These are phyloP conservation scores for Melinopterus prodromus DNA, from an alignment of 2,888 invertebrate species.

Conservation along the genomic window DNA sequence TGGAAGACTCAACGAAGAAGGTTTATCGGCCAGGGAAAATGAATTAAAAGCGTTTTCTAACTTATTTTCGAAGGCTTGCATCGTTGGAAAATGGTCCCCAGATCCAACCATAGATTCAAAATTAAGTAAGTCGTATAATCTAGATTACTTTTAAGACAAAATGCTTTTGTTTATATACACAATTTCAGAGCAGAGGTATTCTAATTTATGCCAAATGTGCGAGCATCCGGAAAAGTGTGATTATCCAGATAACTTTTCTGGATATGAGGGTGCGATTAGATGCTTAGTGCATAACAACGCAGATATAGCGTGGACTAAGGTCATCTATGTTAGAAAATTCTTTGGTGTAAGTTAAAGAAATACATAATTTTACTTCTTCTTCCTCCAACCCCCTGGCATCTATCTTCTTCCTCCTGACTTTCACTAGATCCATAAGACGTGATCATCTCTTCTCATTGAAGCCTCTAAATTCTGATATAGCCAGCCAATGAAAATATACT, in stretches of 20 bases:
- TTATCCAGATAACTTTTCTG: constrained; percentile 85
- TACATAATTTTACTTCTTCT: background rate
- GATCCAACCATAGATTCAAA: constrained; percentile 74
- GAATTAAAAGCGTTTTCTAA: constrained; percentile 82
- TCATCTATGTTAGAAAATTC: constrained; percentile 80
- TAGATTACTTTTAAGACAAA: background rate
- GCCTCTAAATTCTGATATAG: constrained; percentile 5
- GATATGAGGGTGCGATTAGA: constrained; percentile 85
- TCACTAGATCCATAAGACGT: too few relatives aligned
- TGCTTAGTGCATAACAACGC: constrained; percentile 85
- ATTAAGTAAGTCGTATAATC: constrained; percentile 69
- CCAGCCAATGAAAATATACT: too few relatives aligned
- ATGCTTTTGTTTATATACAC: constrained; percentile 7
- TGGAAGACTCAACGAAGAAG: constrained; percentile 72
- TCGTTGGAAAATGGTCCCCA: constrained; percentile 85
- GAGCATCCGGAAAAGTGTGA: constrained; percentile 79
- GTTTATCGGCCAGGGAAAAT: constrained; percentile 77
- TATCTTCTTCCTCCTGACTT: too few relatives aligned
- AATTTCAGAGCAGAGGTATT: constrained; percentile 75
- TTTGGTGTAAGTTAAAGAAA: constrained; percentile 70
- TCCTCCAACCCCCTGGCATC: too few relatives aligned
- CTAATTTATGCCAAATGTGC: constrained; percentile 81
- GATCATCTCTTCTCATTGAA: too few relatives aligned
- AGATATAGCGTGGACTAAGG: constrained; percentile 87
- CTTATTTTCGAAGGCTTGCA: constrained; percentile 84